These are phyloP conservation scores for Phaenicophaeus curvirostris DNA, from an alignment of 2,797 vertebrate genomes.

Conservation along the genomic window DNA sequence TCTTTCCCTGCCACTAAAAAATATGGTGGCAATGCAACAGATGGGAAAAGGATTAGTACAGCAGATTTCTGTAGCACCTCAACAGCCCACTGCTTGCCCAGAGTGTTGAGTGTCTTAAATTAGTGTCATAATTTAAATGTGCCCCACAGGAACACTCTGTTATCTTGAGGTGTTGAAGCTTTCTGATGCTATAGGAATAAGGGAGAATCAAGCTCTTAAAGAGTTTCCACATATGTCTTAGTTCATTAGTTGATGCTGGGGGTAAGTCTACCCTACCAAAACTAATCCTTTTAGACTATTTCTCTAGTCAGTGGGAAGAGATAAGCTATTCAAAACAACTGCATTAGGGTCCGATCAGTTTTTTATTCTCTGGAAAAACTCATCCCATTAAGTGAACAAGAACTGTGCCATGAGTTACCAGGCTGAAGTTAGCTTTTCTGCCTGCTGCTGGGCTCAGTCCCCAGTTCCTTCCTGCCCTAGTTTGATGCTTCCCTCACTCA, in stretches of 20 bases:
- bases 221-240: background rate
- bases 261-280: background rate
- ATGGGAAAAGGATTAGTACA: background rate
- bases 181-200: background rate
- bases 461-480: background rate
- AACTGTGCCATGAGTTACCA: accelerated
- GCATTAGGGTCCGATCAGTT: background rate
- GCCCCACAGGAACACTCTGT: background rate
- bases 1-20: background rate
- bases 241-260: background rate
- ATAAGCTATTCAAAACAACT: accelerated
- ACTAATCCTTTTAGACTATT: background rate
- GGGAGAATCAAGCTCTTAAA: background rate
- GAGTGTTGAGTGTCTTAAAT: background rate
- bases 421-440: background rate
- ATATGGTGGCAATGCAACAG: background rate
- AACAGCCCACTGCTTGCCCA: background rate
- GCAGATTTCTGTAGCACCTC: background rate
- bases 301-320: background rate
- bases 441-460: background rate
- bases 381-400: background rate
- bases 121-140: background rate
- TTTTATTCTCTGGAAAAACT: background rate
- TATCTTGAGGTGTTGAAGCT: background rate
- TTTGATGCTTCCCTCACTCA: background rate